Conservation (phyloP, 2,113 vertebrate species). For the Echinops telfairi region DNA sequence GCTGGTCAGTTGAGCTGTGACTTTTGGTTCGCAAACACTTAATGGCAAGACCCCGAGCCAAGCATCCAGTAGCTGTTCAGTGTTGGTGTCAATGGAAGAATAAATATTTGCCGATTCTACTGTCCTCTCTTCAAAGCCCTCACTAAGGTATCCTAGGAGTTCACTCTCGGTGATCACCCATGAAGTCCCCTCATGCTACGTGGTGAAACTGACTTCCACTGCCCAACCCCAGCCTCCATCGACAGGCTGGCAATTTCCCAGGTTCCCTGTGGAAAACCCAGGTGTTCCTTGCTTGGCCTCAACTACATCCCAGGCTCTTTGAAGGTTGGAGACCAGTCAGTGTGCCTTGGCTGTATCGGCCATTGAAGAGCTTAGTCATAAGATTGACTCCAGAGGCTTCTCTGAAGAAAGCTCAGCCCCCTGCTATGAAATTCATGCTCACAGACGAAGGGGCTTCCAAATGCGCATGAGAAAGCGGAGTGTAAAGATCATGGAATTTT, state of each 20-base stretch:
- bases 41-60: neutral
- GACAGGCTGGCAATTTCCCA: neutral
- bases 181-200: neutral
- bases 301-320: neutral
- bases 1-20: neutral
- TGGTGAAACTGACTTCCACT: neutral
- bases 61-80: neutral
- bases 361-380: neutral
- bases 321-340: neutral
- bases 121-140: neutral
- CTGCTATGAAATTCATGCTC: neutral
- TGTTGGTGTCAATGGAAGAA: constrained; percentile 35
- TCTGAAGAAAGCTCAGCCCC: neutral
- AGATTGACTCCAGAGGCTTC: neutral
- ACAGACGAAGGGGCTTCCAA: too few relatives aligned
- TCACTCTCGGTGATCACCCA: constrained; percentile 9
- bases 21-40: neutral
- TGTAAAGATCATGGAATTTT: too few relatives aligned
- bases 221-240: neutral
- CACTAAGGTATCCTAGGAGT: neutral
- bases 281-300: neutral
- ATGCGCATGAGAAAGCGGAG: too few relatives aligned
- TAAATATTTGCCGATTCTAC: constrained; percentile 37
- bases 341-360: accelerated
- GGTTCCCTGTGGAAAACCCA: neutral